Evolutionary conservation across 92 coral and sea anemone genomes (phyloP).

Genomic region (Porites divaricata): DNA sequence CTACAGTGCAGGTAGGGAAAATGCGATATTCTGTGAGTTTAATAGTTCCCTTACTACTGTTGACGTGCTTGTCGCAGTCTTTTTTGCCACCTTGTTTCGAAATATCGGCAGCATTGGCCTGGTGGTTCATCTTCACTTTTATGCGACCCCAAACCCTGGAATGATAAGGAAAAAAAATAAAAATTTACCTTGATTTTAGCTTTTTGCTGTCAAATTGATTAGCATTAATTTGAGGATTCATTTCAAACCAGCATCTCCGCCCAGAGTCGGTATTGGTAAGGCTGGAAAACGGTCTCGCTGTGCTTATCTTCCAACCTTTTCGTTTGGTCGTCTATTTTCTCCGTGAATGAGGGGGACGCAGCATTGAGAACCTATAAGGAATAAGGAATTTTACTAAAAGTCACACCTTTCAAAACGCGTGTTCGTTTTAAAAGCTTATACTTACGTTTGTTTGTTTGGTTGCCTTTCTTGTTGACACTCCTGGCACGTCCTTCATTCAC

Average conservation of each 20-base stretch:
- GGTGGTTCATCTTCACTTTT: too few species aligned
- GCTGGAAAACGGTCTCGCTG: background rate
- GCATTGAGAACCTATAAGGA: background rate
- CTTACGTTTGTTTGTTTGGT: slow-evolving; percentile 7
- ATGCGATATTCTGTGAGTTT: too few species aligned
- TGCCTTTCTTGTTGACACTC: slow-evolving; percentile 1
- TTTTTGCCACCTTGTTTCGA: too few species aligned
- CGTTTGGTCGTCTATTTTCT: background rate
- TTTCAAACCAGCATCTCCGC: slow-evolving; percentile 8
- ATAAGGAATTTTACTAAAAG: background rate
- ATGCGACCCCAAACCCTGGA: too few species aligned
- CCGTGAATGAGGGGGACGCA: background rate
- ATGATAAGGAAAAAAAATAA: too few species aligned
- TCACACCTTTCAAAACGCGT: background rate
- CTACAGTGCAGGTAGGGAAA: too few species aligned
- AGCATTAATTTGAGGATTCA: background rate
- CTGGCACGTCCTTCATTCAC: slow-evolving; percentile 4
- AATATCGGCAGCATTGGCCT: too few species aligned
- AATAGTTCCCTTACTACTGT: too few species aligned
- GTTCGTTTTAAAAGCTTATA: background rate
- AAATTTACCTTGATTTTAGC: too few species aligned
- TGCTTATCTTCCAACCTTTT: slow-evolving; percentile 4
- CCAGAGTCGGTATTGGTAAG: slow-evolving; percentile 1
- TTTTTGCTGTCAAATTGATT: too few species aligned
- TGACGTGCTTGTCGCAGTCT: too few species aligned